Base-by-base conservation (phyloP, 2,888 invertebrate species). In the Apamea monoglypha region DNA sequence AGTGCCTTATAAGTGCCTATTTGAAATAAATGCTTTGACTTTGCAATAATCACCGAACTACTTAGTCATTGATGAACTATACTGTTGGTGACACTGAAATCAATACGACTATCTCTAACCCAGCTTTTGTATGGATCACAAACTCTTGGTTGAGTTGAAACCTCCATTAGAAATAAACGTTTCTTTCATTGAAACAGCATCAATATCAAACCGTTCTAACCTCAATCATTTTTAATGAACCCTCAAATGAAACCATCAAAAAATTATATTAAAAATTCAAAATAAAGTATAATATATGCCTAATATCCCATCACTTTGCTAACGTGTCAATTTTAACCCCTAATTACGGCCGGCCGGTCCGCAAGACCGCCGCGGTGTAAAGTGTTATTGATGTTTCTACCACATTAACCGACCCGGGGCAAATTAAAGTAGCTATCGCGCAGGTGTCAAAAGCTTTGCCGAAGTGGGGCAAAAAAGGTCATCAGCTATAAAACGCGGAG, bases 371-470 rank as follows among this genome's bases (percentile, higher is more conserved):
- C 93, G 90, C 90, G 88, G 86, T 91, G 90, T 92, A 93, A 93
- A 95, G 94, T 94, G 94, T 96, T 95, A 96, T 96, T 96, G 94
- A 96, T 96, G 95, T 92, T 91, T 91, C 91, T 87, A 90, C 91
- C 91, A 85, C 94, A 93, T 94, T 93, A 93, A 92, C 91, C 92
- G 93, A 92, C 94, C 89, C 92, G 90, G 90, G 93, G 94, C 92
- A 94, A 95, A 95, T 95, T 94, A 93, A 94, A 94, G 93, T 92
- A 92, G 93, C 94, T 93, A 94, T 94, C 92, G 89, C 90, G 96
- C 96, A 96, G 96, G 96, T 96, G 96, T 96, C 96, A 96, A 96
- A 95, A 95, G 94, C 94, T 93, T 91, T 92, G 92, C 94, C 94
- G 94, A 91, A 94, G 93, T 93, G 92, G 91, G 89, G 92, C 94